phyloP scores from a whole-genome alignment of 2,797 vertebrate species.

The Microchirus variegatus region DNA sequence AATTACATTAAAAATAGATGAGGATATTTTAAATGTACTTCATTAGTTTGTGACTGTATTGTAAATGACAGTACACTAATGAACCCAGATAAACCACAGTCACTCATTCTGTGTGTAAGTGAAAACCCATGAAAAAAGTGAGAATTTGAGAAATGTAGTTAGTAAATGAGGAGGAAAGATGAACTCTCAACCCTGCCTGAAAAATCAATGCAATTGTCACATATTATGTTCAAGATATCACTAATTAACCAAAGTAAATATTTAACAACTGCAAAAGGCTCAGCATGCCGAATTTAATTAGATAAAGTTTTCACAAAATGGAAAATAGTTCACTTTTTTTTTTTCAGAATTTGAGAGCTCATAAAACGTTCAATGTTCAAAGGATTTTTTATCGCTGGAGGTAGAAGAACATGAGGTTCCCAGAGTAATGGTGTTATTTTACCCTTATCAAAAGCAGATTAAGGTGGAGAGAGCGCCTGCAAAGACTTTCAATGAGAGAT shows the following conservation, averaged over 20 bases:
- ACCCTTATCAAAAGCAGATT: constrained; percentile 32
- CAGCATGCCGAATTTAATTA: constrained; percentile 6
- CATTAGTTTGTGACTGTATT: too few relatives aligned
- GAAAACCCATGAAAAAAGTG: too few relatives aligned
- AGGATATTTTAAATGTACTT: too few relatives aligned
- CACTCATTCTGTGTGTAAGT: too few relatives aligned
- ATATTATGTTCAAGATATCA: not conserved
- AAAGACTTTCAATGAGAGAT: constrained; percentile 32
- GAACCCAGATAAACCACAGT: too few relatives aligned
- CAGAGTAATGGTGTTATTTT: constrained; percentile 30
- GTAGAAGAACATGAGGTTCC: constrained; percentile 14
- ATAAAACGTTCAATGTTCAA: constrained; percentile 18
- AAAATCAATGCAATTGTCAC: not conserved
- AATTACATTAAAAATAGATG: too few relatives aligned
- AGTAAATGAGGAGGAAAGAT: too few relatives aligned
- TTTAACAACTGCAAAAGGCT: constrained; percentile 14
- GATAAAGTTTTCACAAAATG: not conserved
- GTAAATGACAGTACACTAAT: too few relatives aligned
- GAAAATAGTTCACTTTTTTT: too few relatives aligned
- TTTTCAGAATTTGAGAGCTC: not conserved
- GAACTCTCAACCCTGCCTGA: not conserved
- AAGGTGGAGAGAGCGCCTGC: constrained; percentile 24
- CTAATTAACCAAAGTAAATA: not conserved
- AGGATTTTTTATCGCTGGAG: not conserved
- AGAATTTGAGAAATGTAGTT: too few relatives aligned